Evolutionary conservation across 2,113 vertebrate species (phyloP), one percentile per base, ranked within the genome.

Genomic region (Varanus salvator): DNA sequence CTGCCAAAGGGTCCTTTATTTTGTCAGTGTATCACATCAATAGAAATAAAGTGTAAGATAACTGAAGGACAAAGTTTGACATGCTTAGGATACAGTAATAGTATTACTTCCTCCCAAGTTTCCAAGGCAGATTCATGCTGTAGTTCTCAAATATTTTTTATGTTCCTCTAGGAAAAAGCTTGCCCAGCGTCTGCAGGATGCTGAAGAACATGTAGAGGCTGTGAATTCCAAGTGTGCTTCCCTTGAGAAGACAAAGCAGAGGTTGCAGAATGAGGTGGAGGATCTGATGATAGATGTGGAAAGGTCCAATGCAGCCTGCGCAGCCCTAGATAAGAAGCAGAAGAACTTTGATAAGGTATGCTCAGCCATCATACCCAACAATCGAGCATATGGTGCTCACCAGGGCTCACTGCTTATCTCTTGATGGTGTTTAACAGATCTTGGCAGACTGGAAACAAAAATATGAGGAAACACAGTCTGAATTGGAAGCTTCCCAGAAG

Each of bases 311-410:
- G 94, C 97, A 12, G 95, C 97, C 88, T 97, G 97, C 0, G 97
- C 96, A 0, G 96, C 97, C 19, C 96, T 98, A 0, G 98, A 98
- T 71, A 98, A 96, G 96, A 99, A 97, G 90, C 98, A 99, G 86
- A 98, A 97, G 92, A 98, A 98, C 96, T 99, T 99, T 95, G 98
- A 99, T 93, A 98, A 98, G 97, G 97, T 98, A 91, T 9, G 52
- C 12, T 21, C 25, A 2, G 52, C 12, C 48, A 3, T 34, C 8
- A 9, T 31, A 23, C 19, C 34, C 11, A 38, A 27, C 34, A n/a
- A 8, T 1, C 11, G 14, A n/a, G 0, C 19, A 1, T 34, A 52
- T 86, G 38, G 38, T 44, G 38, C 38, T 44, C 38, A 44, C 6
- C 87, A 29, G 85, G 69, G 11, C 7, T n/a, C 15, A 44, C 48